A percentile compares a stretch with the other conserved stretches of the same genome.
Conservation (phyloP, 2,113 vertebrate species). For the Erinaceus europaeus region DNA sequence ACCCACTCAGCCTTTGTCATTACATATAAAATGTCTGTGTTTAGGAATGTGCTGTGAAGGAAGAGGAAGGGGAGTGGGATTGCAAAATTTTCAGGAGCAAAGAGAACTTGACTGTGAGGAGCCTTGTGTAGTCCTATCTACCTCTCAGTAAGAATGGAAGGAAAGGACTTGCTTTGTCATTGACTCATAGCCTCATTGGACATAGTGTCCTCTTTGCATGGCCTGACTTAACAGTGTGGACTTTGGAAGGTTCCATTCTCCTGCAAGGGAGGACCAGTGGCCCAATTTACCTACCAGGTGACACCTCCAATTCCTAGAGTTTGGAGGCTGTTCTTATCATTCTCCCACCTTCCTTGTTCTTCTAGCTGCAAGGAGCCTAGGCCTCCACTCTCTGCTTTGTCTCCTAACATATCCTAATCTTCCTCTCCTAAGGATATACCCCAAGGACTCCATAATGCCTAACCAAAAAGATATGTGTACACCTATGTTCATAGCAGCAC, state of each 20-base stretch:
- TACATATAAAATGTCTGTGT: background rate
- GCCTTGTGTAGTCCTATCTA: background rate
- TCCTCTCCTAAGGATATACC: no score
- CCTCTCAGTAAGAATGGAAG: background rate
- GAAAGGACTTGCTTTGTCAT: background rate
- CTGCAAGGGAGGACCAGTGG: background rate
- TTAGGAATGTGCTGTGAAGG: background rate
- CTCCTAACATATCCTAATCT: rapidly evolving
- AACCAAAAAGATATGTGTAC: no score
- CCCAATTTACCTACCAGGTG: no score
- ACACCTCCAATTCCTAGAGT: no score
- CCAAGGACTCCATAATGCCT: no score
- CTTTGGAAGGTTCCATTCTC: background rate
- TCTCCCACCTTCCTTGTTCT: background rate
- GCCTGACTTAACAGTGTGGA: background rate
- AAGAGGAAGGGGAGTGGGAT: background rate
- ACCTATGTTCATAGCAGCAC: no score
- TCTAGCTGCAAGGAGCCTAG: background rate
- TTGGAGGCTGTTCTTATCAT: no score
- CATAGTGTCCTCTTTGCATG: background rate
- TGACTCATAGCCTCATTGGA: background rate
- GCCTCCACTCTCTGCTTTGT: background rate
- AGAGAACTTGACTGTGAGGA: background rate
- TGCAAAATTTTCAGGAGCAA: background rate
- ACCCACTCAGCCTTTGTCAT: background rate